phyloP scores from a whole-genome alignment of 2,797 vertebrate genomes.

The Hydrolagus colliei region DNA sequence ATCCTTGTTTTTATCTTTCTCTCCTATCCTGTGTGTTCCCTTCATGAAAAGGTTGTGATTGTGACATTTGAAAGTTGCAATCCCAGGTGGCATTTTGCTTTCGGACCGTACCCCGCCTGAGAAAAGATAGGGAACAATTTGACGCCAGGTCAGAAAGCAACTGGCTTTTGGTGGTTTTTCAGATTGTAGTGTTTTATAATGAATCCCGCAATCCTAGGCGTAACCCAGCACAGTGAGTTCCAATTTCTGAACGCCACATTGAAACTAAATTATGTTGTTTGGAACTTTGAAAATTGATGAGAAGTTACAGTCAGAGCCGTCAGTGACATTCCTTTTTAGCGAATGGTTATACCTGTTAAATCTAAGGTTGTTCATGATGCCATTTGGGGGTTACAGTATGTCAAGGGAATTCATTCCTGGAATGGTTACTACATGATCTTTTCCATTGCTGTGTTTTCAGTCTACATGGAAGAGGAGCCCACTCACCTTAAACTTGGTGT shows the following conservation, averaged over 20 bases:
- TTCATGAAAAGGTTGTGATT: background rate
- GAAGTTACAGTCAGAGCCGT: too few relatives aligned
- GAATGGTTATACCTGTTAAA: too few relatives aligned
- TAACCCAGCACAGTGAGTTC: too few relatives aligned
- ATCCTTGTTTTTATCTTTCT: background rate
- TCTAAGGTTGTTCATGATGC: too few relatives aligned
- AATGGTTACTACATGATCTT: background rate
- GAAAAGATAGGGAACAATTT: background rate
- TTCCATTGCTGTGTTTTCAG: conserved; percentile 45
- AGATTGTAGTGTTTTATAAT: background rate
- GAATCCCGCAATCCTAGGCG: too few relatives aligned
- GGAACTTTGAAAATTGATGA: too few relatives aligned
- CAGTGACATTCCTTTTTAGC: too few relatives aligned
- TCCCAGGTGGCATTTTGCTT: background rate
- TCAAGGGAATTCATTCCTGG: too few relatives aligned
- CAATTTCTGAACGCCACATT: too few relatives aligned
- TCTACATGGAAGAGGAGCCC: conserved; percentile 86
- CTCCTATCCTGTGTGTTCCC: background rate
- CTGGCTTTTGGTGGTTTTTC: background rate
- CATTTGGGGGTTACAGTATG: too few relatives aligned
- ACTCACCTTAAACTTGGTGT: conserved; percentile 83
- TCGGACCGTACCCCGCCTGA: background rate
- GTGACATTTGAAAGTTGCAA: background rate
- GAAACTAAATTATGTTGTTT: too few relatives aligned
- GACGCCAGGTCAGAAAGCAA: background rate